Base-by-base conservation (phyloP, 2,113 vertebrate species). In the Phaetusa simplex region DNA sequence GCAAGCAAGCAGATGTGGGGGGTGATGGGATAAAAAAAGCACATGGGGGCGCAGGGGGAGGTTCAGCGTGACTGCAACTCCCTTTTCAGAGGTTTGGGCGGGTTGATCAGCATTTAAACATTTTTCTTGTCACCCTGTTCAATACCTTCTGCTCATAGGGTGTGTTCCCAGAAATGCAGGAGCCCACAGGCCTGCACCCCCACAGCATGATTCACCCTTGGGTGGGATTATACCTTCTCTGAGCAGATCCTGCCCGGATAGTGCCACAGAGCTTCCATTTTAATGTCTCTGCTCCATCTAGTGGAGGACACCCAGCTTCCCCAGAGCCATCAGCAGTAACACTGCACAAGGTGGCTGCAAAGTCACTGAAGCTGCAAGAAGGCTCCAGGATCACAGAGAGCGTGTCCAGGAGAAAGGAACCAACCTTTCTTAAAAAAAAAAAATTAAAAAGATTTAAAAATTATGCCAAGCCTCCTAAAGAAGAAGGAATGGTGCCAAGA, bases 161-260 rank as follows among this genome's bases (percentile, higher is more conserved):
- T 94, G 95, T 66, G 93, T 93, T 96, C 93, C 91, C 91, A 94
- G 95, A 29, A 82, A 82, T 1, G 92, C 90, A 86, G 95, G 95
- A 96, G 93, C 96, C 96, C 96, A 97, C 96, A 96, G 84, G 84
- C 84, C 95, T 36, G 96, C 96, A 95, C 96, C 96, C 96, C 96
- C 96, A 86, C 96, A 97, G 93, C 82, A 86, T 97, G 96, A 97
- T 93, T 97, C 96, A 97, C 92, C 95, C 96, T 45, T 2, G 96
- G 96, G 96, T 97, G 95, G 96, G 92, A 96, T 93, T 50, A 64
- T 79, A 80, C 78, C 78, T 94, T 85, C 96, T 80, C 86, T 1
- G 26, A 91, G 87, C 90, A 49, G 45, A 59, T 36, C 8, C 36
- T 53, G 86, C 82, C 92, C n/a, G 2, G 65, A 20, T 0, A 64